Evolutionary conservation across 1,140 invertebrate genomes (phyloP).

Genomic region (Heliconius hermathena): DNA sequence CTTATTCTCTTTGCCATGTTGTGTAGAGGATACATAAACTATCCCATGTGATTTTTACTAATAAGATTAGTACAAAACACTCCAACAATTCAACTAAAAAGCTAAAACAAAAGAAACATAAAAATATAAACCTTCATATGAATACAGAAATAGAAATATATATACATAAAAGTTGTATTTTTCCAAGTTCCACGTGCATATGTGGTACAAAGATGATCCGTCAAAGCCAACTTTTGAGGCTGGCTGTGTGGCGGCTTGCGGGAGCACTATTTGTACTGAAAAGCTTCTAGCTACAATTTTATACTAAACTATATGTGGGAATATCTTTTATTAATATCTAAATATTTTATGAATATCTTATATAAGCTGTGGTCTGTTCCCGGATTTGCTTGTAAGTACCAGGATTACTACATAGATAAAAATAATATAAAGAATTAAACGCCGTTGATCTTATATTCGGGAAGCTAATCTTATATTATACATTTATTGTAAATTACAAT

Average conservation of each 20-base stretch:
- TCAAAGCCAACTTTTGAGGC: slow-evolving; percentile 10
- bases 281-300: not conserved
- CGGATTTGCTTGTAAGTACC: too few species aligned
- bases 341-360: not conserved
- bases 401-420: too few species aligned
- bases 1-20: not conserved
- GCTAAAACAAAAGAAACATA: too few species aligned
- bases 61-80: too few species aligned
- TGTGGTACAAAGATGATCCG: slow-evolving; percentile 8
- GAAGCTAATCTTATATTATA: too few species aligned
- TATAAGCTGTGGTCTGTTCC: not conserved
- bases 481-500: too few species aligned
- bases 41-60: too few species aligned
- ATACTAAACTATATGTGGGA: not conserved
- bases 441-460: too few species aligned
- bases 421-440: too few species aligned
- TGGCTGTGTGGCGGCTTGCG: not conserved
- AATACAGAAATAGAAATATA: not conserved
- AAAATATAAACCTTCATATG: not conserved
- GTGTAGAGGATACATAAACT: too few species aligned
- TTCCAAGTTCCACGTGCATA: not conserved
- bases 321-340: not conserved
- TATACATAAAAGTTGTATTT: not conserved
- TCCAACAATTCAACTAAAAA: not conserved
- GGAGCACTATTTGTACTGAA: not conserved